A percentile compares a stretch with the other conserved stretches of the same genome.
Conservation (phyloP, 2,113 vertebrate genomes). For the Nothocercus julius region DNA sequence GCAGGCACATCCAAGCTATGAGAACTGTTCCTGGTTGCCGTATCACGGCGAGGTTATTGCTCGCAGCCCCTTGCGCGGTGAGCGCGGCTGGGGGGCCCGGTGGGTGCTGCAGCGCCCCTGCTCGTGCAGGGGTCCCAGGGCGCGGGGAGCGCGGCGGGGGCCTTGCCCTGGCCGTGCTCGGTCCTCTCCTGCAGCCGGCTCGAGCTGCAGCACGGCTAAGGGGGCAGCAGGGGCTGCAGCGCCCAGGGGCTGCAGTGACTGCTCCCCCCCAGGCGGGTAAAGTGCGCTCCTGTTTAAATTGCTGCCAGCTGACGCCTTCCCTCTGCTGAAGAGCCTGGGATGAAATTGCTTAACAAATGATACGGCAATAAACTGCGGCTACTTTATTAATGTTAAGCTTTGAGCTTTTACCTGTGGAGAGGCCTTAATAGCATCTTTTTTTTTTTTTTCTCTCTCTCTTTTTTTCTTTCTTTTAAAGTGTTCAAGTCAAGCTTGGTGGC, state of each 20-base stretch:
- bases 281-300: slow-evolving; percentile 15
- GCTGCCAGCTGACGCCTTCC: background rate
- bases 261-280: slow-evolving; percentile 17
- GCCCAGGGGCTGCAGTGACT: too few relatives aligned
- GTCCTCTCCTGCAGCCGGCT: fast-evolving
- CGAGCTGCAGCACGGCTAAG: background rate
- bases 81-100: background rate
- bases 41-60: background rate
- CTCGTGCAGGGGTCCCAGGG: fast-evolving
- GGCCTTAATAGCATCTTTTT: background rate
- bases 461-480: background rate
- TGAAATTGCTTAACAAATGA: background rate
- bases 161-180: background rate
- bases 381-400: background rate
- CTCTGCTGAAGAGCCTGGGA: background rate
- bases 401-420: background rate
- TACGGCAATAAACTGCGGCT: background rate
- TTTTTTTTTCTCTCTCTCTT: background rate
- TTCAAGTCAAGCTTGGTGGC: background rate
- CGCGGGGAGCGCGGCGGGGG: fast-evolving
- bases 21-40: background rate
- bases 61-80: background rate
- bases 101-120: background rate
- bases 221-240: too few relatives aligned
- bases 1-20: background rate